Percentiles rank a stretch among this genome's conserved stretches.
Evolutionary conservation across 2,888 invertebrate species (phyloP).

Genomic region (Theretra japonica): DNA sequence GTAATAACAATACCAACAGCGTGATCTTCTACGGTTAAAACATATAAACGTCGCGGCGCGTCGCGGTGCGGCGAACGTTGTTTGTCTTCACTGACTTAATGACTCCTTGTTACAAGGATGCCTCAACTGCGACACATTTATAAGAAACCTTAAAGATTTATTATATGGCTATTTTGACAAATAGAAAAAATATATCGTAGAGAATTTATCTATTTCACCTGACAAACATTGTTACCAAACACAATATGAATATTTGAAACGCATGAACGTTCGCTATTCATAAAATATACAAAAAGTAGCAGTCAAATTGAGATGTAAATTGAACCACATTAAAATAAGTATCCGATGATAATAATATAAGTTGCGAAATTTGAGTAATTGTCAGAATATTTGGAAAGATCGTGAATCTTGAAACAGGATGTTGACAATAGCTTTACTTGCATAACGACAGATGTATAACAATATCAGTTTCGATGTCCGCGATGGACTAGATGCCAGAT

Average conservation of each 20-base stretch:
- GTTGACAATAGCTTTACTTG: slow-evolving; percentile 58
- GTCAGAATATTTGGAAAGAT: slow-evolving; percentile 18
- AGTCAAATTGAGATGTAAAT: neutral
- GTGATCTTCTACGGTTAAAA: neutral
- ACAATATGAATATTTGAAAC: too few species aligned
- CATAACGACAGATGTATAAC: slow-evolving; percentile 66
- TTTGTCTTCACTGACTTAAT: neutral
- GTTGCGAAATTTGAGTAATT: slow-evolving; percentile 23
- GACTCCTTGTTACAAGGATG: neutral
- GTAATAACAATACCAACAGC: slow-evolving; percentile 27
- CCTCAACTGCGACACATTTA: neutral
- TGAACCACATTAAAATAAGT: neutral
- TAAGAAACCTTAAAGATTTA: neutral
- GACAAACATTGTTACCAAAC: too few species aligned
- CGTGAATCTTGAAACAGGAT: slow-evolving; percentile 44
- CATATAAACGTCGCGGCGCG: too few species aligned
- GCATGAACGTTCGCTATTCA: too few species aligned
- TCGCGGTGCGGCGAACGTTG: neutral
- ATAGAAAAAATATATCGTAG: too few species aligned
- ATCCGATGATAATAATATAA: slow-evolving; percentile 4
- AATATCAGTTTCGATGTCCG: slow-evolving; percentile 59
- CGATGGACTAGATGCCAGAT: slow-evolving; percentile 46
- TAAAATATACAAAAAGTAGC: neutral
- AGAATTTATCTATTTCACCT: too few species aligned
- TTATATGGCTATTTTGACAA: too few species aligned